Conservation (phyloP, 2,888 invertebrate species). For the Atethmia centrago region DNA sequence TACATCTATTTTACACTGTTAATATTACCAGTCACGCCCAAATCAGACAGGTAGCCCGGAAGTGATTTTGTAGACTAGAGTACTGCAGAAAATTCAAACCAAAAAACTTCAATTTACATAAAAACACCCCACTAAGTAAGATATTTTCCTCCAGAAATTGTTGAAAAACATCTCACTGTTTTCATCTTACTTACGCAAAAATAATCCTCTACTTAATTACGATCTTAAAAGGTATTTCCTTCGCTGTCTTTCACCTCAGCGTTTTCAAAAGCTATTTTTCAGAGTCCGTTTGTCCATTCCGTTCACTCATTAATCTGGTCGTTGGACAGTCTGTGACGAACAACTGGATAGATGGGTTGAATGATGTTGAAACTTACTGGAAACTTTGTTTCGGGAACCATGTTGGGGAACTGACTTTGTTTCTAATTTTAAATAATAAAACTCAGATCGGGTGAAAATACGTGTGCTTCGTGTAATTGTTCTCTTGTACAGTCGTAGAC, state of each 20-base stretch:
- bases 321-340: constrained; percentile 65
- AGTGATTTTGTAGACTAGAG: too few relatives aligned
- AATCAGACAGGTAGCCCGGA: not conserved
- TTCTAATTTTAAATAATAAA: too few relatives aligned
- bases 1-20: too few relatives aligned
- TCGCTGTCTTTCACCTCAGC: constrained; percentile 43
- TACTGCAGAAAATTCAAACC: not conserved
- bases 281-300: constrained; percentile 63
- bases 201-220: constrained; percentile 45
- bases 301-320: constrained; percentile 65
- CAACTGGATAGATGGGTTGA: constrained; percentile 55
- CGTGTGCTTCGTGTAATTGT: too few relatives aligned
- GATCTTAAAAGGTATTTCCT: constrained; percentile 51
- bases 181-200: constrained; percentile 31
- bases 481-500: too few relatives aligned
- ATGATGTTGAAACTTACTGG: constrained; percentile 50
- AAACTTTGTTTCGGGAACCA: too few relatives aligned
- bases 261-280: constrained; percentile 66
- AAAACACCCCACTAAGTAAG: not conserved
- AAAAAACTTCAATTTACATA: not conserved
- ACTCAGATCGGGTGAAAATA: too few relatives aligned
- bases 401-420: too few relatives aligned
- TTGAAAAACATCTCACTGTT: constrained; percentile 16
- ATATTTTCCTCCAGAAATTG: not conserved
- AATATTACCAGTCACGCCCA: not conserved